These are phyloP conservation scores for Paramuricea clavata DNA, from an alignment of 92 coral and sea anemone genomes.

Conservation along the genomic window DNA sequence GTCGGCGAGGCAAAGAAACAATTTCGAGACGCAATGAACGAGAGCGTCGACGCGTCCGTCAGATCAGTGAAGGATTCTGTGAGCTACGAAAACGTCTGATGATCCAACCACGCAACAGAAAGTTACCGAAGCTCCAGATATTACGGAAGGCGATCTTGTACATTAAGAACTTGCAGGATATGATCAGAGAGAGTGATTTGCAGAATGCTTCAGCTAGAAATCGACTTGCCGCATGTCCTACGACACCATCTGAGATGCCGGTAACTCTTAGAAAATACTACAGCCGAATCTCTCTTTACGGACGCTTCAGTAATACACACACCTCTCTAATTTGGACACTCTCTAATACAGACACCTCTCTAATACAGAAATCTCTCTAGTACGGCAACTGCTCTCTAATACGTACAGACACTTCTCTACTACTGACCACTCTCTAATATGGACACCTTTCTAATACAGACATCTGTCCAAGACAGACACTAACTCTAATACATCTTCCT, in stretches of 20 bases:
- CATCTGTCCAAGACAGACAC: too few relatives aligned
- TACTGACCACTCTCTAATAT: too few relatives aligned
- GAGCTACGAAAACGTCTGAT: constrained; percentile 84
- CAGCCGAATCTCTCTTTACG: too few relatives aligned
- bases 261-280: not conserved
- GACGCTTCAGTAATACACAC: too few relatives aligned
- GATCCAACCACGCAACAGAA: constrained; percentile 84
- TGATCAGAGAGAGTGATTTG: constrained; percentile 78
- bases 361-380: too few relatives aligned
- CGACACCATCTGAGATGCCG: not conserved
- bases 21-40: constrained; percentile 80
- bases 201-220: not conserved
- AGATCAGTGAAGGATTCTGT: constrained; percentile 96
- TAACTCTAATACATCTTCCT: not conserved
- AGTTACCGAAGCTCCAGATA: constrained; percentile 96
- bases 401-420: not conserved
- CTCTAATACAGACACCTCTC: too few relatives aligned
- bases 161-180: constrained; percentile 86
- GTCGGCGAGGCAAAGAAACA: not conserved
- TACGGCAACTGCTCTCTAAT: not conserved
- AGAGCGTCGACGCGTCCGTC: constrained; percentile 90
- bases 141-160: constrained; percentile 90
- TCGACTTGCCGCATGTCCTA: not conserved
- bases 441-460: too few relatives aligned
- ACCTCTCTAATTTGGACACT: too few relatives aligned